Conservation (phyloP, 2,113 vertebrate genomes). For the Coptodon bakossiorum region DNA sequence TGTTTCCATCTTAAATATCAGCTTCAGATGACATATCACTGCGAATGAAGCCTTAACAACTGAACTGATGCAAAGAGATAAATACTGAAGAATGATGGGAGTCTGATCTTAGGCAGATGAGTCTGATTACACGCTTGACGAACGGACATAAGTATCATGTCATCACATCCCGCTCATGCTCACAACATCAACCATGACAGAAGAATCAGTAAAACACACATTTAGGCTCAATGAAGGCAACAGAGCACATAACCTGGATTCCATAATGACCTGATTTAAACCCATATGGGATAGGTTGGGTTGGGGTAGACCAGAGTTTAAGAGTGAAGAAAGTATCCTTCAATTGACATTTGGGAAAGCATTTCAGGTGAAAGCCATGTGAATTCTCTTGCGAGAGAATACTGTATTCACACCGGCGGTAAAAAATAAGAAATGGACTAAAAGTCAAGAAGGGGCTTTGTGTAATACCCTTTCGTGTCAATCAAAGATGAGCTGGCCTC, state of each 20-base stretch:
- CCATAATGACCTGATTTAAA: not conserved
- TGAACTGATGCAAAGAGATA: not conserved
- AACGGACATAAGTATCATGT: not conserved
- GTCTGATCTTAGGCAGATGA: not conserved
- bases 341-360: not conserved
- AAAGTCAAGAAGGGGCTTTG: not conserved
- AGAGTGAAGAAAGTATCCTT: not conserved
- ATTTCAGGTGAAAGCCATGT: rapidly evolving
- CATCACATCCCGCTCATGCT: not conserved
- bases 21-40: not conserved
- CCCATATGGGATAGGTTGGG: rapidly evolving
- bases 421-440: not conserved
- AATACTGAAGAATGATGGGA: not conserved
- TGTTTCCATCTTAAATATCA: not conserved
- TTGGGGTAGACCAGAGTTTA: not conserved
- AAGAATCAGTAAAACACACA: not conserved
- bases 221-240: not conserved
- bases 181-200: not conserved
- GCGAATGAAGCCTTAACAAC: not conserved
- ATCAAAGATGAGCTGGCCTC: not conserved
- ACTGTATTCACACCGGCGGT: rapidly evolving
- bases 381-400: not conserved
- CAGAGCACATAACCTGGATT: not conserved
- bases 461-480: rapidly evolving
- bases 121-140: not conserved